Conservation (phyloP, 2,888 invertebrate genomes). For the Proisotoma minuta region DNA sequence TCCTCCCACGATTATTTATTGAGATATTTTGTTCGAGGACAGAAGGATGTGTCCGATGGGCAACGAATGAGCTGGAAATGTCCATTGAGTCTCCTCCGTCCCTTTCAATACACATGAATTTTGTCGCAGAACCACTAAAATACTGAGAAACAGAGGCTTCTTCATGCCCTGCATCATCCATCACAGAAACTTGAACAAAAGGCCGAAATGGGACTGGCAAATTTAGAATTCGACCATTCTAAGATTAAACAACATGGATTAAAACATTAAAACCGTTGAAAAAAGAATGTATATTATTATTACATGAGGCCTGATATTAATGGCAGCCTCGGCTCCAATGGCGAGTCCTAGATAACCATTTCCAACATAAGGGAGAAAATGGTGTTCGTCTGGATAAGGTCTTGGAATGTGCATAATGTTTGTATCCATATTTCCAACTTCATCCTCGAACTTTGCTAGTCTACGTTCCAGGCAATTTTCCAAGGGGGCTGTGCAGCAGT, state of each 20-base stretch:
- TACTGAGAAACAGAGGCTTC: slow-evolving; percentile 66
- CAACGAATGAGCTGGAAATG: slow-evolving; percentile 60
- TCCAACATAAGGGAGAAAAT: slow-evolving; percentile 67
- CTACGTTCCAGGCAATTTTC: slow-evolving; percentile 65
- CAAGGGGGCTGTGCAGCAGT: slow-evolving; percentile 49
- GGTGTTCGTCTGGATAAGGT: slow-evolving; percentile 56
- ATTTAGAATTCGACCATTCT: slow-evolving; percentile 61
- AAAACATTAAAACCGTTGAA: not conserved
- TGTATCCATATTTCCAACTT: slow-evolving; percentile 63
- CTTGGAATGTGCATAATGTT: slow-evolving; percentile 60
- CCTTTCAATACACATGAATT: slow-evolving; percentile 48
- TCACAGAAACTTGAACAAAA: slow-evolving; percentile 56
- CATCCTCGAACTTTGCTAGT: slow-evolving; percentile 59
- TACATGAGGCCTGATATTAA: slow-evolving; percentile 59
- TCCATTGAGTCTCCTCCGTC: slow-evolving; percentile 37
- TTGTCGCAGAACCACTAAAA: slow-evolving; percentile 62
- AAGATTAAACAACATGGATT: not conserved
- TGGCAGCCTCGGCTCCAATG: slow-evolving; percentile 60
- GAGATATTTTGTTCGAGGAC: slow-evolving; percentile 75
- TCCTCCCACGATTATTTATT: slow-evolving; percentile 66
- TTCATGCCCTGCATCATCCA: slow-evolving; percentile 57
- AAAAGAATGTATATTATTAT: slow-evolving; percentile 1
- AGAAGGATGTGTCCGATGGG: slow-evolving; percentile 72
- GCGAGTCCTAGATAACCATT: slow-evolving; percentile 68
- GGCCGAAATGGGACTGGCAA: slow-evolving; percentile 66